Evolutionary conservation across 2,888 invertebrate genomes (phyloP).

Genomic region (Cantharis lateralis): DNA sequence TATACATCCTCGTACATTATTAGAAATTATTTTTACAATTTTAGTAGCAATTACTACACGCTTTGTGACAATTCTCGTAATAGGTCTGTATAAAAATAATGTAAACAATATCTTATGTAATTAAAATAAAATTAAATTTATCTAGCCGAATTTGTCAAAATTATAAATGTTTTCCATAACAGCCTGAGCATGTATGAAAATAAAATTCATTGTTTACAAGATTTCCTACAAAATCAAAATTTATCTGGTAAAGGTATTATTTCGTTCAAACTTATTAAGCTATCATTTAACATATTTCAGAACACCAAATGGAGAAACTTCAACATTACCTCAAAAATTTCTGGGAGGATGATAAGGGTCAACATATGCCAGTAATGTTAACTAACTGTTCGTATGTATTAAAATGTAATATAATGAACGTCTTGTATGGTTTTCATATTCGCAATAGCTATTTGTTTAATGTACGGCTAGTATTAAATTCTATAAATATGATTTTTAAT

Average conservation of each 20-base stretch:
- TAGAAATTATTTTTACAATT: constrained; percentile 59
- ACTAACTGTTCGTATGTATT: constrained; percentile 10
- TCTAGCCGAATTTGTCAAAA: constrained; percentile 8
- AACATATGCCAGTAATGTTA: constrained; percentile 8
- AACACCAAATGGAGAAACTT: constrained; percentile 55
- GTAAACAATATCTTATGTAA: neutral
- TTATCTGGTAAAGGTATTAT: constrained; percentile 7
- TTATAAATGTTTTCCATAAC: neutral
- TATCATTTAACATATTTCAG: neutral
- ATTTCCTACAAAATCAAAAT: constrained; percentile 12
- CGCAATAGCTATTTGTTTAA: constrained; percentile 10
- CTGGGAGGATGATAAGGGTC: constrained; percentile 13
- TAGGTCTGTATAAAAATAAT: constrained; percentile 48
- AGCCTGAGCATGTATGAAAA: constrained; percentile 8
- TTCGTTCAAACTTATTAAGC: neutral
- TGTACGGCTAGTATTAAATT: neutral
- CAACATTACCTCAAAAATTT: constrained; percentile 53
- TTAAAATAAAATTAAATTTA: neutral
- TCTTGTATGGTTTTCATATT: constrained; percentile 14
- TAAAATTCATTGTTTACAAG: constrained; percentile 1
- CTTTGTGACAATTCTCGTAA: constrained; percentile 49
- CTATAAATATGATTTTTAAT: neutral
- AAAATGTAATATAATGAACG: constrained; percentile 12
- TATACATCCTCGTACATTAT: constrained; percentile 56
- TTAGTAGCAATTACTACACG: constrained; percentile 58